Evolutionary conservation across 2,113 vertebrate species (phyloP).

Genomic region (Penelope pileata): DNA sequence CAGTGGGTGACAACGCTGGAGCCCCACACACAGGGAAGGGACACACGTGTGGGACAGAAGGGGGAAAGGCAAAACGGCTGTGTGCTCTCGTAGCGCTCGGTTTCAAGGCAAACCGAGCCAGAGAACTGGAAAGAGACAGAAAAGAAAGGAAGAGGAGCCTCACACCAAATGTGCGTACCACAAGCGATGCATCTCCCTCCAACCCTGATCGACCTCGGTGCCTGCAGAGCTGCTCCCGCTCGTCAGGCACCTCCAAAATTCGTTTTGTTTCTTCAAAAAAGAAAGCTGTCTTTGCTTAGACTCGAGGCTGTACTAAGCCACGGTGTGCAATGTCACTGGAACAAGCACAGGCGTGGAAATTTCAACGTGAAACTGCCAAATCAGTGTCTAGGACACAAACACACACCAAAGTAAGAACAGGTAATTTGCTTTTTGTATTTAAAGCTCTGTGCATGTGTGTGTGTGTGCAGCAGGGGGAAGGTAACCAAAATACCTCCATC

Average conservation of each 20-base stretch:
- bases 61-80: neutral
- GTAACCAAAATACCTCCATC: neutral
- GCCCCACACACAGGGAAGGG: neutral
- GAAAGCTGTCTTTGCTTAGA: neutral
- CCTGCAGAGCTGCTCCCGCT: conserved; percentile 1
- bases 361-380: neutral
- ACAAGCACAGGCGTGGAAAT: neutral
- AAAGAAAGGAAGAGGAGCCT: conserved; percentile 30
- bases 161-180: conserved; percentile 4
- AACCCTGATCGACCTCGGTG: conserved; percentile 41
- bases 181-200: conserved; percentile 27
- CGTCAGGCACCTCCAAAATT: neutral
- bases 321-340: neutral
- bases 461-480: neutral
- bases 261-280: conserved; percentile 20
- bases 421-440: neutral
- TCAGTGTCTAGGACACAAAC: neutral
- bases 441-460: conserved; percentile 48
- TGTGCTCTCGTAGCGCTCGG: neutral
- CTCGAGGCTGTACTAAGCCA: neutral
- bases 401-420: neutral
- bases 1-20: neutral
- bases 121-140: neutral
- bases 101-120: neutral
- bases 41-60: neutral